Evolutionary conservation across 2,888 invertebrate species (phyloP).

Genomic region (Margaritifera margaritifera): DNA sequence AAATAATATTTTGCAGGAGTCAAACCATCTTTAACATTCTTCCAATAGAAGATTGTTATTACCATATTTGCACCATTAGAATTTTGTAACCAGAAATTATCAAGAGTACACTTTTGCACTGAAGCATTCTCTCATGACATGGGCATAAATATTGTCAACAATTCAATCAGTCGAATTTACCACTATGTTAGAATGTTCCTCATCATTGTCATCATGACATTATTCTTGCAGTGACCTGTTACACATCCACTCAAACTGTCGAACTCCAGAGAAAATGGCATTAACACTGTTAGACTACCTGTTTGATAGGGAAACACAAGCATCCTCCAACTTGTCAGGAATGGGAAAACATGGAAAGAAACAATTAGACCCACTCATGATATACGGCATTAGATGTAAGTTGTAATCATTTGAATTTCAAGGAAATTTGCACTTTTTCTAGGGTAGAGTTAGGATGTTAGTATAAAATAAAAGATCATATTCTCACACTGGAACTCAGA

Average conservation of each 20-base stretch:
- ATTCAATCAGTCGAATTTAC: no score
- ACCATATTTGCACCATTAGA: no score
- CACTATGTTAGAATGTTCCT: no score
- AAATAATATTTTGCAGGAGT: no score
- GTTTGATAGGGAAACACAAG: conserved; percentile 75
- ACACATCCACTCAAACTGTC: conserved; percentile 75
- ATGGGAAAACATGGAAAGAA: conserved; percentile 76
- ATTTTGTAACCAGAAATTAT: no score
- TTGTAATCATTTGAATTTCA: conserved; percentile 7
- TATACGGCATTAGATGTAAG: conserved; percentile 73
- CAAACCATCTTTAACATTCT: no score
- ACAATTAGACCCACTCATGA: conserved; percentile 75
- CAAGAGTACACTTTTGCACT: no score
- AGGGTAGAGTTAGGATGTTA: background rate
- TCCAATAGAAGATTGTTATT: no score
- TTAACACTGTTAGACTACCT: conserved; percentile 75
- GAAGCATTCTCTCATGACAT: no score
- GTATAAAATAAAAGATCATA: no score
- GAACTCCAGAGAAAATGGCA: conserved; percentile 77
- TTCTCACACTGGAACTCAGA: background rate
- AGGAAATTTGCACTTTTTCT: background rate
- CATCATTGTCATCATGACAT: no score
- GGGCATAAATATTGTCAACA: no score
- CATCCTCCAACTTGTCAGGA: conserved; percentile 75
- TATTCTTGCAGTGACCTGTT: conserved; percentile 70